A percentile compares a stretch with the other conserved stretches of the same genome.
These are phyloP conservation scores for Epicampocera succincta DNA, from an alignment of 2,888 invertebrate genomes.

Conservation along the genomic window DNA sequence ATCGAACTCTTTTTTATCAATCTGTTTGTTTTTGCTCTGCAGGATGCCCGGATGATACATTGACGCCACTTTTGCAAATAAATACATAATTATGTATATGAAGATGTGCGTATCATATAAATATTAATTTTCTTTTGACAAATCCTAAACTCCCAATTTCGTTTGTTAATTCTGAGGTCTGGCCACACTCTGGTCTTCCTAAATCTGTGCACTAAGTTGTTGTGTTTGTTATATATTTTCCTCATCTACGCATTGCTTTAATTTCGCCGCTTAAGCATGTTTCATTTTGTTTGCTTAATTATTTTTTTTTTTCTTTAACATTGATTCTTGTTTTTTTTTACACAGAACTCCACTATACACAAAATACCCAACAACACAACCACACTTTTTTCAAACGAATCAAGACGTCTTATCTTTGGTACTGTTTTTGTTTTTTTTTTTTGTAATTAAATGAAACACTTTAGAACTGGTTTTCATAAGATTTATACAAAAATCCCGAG, in stretches of 20 bases:
- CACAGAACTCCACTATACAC: conserved; percentile 47
- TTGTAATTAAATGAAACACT: conserved; percentile 1
- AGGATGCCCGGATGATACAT: too few species aligned
- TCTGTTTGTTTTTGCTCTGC: too few species aligned
- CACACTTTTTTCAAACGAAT: background rate
- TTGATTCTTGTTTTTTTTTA: conserved; percentile 39
- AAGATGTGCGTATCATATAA: too few species aligned
- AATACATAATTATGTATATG: too few species aligned
- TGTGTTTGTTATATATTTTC: conserved; percentile 47
- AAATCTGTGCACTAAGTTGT: conserved; percentile 22
- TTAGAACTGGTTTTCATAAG: conserved; percentile 17
- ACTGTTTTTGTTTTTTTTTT: background rate
- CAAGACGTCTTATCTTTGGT: conserved; percentile 10
- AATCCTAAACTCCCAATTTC: background rate
- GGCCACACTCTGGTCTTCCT: background rate
- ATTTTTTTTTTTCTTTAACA: conserved; percentile 39
- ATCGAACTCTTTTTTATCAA: too few species aligned
- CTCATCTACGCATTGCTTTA: conserved; percentile 42
- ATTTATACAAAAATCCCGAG: background rate
- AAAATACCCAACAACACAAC: conserved; percentile 24
- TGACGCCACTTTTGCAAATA: too few species aligned
- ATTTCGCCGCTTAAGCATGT: conserved; percentile 68
- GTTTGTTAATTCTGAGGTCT: background rate
- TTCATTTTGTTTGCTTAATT: conserved; percentile 49
- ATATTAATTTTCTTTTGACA: background rate